Evolutionary conservation across 92 coral and sea anemone species (phyloP), one percentile per base, ranked within the genome.

Genomic region (Parazoanthus swiftii): DNA sequence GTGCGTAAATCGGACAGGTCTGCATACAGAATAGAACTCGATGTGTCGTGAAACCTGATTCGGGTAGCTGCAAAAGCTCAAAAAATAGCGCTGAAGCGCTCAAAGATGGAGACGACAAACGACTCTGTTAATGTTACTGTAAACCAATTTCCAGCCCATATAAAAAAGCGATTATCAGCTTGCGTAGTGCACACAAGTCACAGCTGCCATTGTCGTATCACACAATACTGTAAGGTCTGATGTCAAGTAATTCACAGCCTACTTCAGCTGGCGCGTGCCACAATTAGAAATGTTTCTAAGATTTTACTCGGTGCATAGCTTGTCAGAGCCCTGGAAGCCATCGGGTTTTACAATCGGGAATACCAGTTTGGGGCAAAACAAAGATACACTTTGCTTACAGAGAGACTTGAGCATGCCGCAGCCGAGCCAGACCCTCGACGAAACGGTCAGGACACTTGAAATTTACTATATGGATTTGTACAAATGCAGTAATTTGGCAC

Each of bases 251-350:
- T 11, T 23, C 25, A 23, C 6, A 13, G 70, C 21, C 70, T 23
- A 63, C 3, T 18, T 63, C 70, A 63, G 8, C 26, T 63, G 70
- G 70, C 25, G 70, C 70, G 15, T 9, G 70, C 70, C 80, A 37
- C 48, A 36, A 39, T 42, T 75, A 58, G 71, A 54, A 14, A 80
- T 48, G 67, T 80, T 80, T 33, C 84, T 51, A 10, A 80, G 68
- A 21, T 50, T 80, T 56, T 54, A 50, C 39, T 80, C 85, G 7
- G 68, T 56, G 68, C 67, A 80, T 23, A 80, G 85, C 29, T 80
- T 80, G 25, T 51, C 70, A 37, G 70, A 80, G 25, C 85, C 85
- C 26, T 80, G 70, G 71, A 80, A 80, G 73, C 71, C 85, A 21
- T 11, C 33, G 25, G 70, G 85, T 15, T 80, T 54, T 58, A 36